A percentile compares a stretch with the other conserved stretches of the same genome.
These are phyloP conservation scores for Eugnorisma glareosa DNA, from an alignment of 2,888 invertebrate genomes.

Conservation along the genomic window DNA sequence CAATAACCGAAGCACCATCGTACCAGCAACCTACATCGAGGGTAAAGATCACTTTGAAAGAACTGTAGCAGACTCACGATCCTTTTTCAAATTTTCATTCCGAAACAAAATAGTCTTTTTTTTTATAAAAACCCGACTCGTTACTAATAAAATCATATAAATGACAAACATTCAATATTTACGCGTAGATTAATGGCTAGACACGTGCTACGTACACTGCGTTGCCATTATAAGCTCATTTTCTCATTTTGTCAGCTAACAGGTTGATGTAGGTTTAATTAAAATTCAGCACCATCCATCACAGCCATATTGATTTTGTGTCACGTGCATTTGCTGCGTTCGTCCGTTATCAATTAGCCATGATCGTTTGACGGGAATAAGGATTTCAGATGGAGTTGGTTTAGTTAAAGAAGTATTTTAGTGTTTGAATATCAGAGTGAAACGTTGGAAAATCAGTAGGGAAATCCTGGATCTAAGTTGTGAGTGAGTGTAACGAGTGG, in stretches of 20 bases:
- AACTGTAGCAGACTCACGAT: neutral
- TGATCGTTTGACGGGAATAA: constrained; percentile 69
- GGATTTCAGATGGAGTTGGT: constrained; percentile 50
- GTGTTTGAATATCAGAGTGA: neutral
- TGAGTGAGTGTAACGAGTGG: neutral
- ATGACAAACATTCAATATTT: constrained; percentile 55
- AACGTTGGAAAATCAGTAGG: neutral
- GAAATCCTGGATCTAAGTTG: neutral
- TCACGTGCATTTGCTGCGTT: constrained; percentile 81
- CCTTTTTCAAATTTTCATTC: neutral
- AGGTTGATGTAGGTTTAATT: constrained; percentile 88
- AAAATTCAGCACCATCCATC: constrained; percentile 88
- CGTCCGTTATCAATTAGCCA: constrained; percentile 85
- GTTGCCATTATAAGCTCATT: constrained; percentile 86
- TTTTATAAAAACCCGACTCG: neutral
- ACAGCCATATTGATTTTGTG: constrained; percentile 87
- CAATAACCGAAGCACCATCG: neutral
- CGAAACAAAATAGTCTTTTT: neutral
- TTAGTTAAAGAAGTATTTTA: constrained; percentile 19
- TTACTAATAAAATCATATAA: constrained; percentile 17
- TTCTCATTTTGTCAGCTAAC: constrained; percentile 87
- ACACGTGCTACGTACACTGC: constrained; percentile 60
- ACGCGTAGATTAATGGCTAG: constrained; percentile 53
- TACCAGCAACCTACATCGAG: neutral
- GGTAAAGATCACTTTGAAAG: neutral